Base-by-base conservation (phyloP, 2,888 invertebrate species). In the Pecten maximus region DNA sequence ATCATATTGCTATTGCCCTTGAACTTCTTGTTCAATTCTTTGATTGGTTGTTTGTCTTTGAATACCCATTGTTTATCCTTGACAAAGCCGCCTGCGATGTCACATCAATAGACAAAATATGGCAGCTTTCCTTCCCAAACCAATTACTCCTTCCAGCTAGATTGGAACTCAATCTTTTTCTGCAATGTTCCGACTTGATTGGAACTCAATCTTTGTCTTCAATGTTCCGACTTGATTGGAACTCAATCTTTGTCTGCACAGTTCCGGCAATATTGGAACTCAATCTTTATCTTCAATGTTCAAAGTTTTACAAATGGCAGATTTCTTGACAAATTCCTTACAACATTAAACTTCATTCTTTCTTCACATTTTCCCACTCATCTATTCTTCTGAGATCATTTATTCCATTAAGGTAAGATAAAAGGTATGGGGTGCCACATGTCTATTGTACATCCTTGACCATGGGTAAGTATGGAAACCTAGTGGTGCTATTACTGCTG, bases 381-480 rank as follows among this genome's bases (percentile, higher is more conserved):
- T 74, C 35, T 74, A 74, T 74, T 0, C 74, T 4, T 74, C 28
- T 74, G 74, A 74, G 74, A 74, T 74, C 74, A 74, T 74, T 35
- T 74, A 74, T 74, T 74, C 74, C 74, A 74, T 35, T 74, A 35
- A 35, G 28, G 74, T 74, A 35, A 35, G 74, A 74, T n/a, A 35
- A 54, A 54, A 54, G 23, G 54, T 54, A 54, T 54, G 54, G 54
- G 54, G 74, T 28, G 28, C 2, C 74, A 54, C 54, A 54, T 19
- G 54, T 23, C 74, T 74, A 74, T 74, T 74, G 74, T 74, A 74
- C 74, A 35, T 89, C 89, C 87, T 92, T 90, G n/a, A 88, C 89
- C 88, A 89, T 88, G n/a, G 91, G 90, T 40, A 92, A n/a, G 88
- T 91, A 92, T 87, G 91, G 91, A 90, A 90, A 92, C 54, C 91